Evolutionary conservation across 2,113 vertebrate species (phyloP).

Genomic region (Peucedramus taeniatus): DNA sequence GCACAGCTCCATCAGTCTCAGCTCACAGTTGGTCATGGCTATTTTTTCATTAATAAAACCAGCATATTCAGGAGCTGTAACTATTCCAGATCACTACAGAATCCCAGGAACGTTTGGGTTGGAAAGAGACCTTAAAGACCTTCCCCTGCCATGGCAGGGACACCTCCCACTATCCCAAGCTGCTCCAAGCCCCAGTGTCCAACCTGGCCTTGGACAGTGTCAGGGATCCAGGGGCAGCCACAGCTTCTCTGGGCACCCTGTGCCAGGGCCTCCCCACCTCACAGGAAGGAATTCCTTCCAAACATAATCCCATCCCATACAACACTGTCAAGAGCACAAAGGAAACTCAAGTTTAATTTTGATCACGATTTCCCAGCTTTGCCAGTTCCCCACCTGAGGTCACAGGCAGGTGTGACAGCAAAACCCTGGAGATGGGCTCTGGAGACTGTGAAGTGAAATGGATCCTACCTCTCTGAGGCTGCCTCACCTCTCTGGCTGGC

Average conservation of each 20-base stretch:
- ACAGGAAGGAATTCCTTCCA: not conserved
- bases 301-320: not conserved
- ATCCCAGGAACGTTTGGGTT: not conserved
- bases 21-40: not conserved
- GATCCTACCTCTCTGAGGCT: not conserved
- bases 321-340: not conserved
- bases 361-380: not conserved
- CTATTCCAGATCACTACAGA: not conserved
- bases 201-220: accelerated
- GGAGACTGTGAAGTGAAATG: not conserved
- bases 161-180: accelerated
- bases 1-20: not conserved
- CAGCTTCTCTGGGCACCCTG: not conserved
- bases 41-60: not conserved
- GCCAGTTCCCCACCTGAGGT: not conserved
- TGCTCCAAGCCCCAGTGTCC: not conserved
- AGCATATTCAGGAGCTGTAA: not conserved
- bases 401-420: not conserved
- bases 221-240: not conserved
- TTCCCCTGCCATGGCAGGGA: not conserved
- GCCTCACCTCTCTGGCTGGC: not conserved
- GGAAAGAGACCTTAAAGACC: not conserved
- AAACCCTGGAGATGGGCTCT: not conserved
- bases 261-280: not conserved
- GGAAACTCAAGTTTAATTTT: not conserved